Conservation (phyloP, 2,888 invertebrate genomes). For the Lasius platythorax region DNA sequence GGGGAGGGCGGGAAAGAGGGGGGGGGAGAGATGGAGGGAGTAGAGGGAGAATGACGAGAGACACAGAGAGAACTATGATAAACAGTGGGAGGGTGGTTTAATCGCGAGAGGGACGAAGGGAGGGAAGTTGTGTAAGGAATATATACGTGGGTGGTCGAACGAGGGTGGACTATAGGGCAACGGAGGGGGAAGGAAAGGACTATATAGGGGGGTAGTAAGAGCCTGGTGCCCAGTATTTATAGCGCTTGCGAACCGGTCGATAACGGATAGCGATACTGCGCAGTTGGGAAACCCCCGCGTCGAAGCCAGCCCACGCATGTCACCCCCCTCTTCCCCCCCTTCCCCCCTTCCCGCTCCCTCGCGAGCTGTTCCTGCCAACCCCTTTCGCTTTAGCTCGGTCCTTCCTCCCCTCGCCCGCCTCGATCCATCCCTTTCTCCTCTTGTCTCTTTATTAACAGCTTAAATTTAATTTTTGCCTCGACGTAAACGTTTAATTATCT, state of each 20-base stretch:
- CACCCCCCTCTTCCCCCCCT: background rate
- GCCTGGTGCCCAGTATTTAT: constrained; percentile 84
- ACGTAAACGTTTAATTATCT: constrained; percentile 47
- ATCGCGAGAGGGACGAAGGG: constrained; percentile 38
- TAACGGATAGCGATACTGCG: constrained; percentile 84
- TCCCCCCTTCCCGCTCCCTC: background rate
- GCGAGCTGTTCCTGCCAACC: constrained; percentile 39
- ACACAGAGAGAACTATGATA: constrained; percentile 29
- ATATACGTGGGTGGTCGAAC: constrained; percentile 65
- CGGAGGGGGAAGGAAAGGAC: constrained; percentile 64
- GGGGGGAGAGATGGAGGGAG: background rate
- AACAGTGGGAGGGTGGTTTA: constrained; percentile 43
- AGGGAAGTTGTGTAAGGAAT: constrained; percentile 32
- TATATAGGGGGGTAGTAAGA: constrained; percentile 77
- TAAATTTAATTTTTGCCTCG: constrained; percentile 50
- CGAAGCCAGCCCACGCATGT: constrained; percentile 61
- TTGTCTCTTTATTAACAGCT: constrained; percentile 40
- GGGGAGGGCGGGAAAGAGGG: background rate
- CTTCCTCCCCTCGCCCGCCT: constrained; percentile 14
- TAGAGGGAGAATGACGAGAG: constrained; percentile 47
- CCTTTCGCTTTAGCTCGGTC: constrained; percentile 56
- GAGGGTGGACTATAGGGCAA: constrained; percentile 74
- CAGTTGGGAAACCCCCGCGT: constrained; percentile 79
- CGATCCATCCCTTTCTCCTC: constrained; percentile 17
- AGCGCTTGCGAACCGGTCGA: constrained; percentile 83